Evolutionary conservation across 2,113 vertebrate genomes (phyloP).

Genomic region (Chunga burmeisteri): DNA sequence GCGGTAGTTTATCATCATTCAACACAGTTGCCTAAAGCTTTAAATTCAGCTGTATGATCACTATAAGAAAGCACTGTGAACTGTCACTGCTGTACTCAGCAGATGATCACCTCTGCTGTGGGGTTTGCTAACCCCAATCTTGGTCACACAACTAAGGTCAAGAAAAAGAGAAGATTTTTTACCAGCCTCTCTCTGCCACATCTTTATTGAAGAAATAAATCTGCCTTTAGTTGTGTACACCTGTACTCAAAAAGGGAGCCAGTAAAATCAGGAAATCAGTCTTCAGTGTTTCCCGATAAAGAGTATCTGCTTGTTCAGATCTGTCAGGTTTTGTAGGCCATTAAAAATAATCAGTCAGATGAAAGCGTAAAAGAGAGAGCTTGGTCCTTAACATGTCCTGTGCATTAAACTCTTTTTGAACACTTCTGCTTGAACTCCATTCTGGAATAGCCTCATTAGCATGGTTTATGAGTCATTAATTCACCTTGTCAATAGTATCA

Average conservation of each 20-base stretch:
- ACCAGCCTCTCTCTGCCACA: background rate
- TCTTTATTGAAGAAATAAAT: background rate
- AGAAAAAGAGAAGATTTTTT: background rate
- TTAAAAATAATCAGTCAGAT: background rate
- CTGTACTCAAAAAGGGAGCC: background rate
- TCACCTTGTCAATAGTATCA: background rate
- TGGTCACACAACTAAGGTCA: background rate
- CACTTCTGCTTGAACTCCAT: background rate
- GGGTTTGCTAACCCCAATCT: background rate
- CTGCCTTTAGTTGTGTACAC: background rate
- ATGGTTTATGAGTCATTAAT: background rate
- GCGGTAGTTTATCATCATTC: background rate
- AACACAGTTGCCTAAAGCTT: background rate
- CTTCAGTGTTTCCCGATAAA: background rate
- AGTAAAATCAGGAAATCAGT: background rate
- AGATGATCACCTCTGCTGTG: background rate
- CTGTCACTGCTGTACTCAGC: background rate
- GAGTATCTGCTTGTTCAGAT: background rate
- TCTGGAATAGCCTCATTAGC: background rate
- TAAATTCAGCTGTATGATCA: background rate
- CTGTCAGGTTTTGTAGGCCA: background rate
- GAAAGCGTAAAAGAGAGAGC: background rate
- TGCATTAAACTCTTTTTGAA: background rate
- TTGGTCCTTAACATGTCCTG: background rate
- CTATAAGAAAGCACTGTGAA: background rate